These are phyloP conservation scores for Protaetia brevitarsis DNA, from an alignment of 1,140 invertebrate species.

Conservation along the genomic window DNA sequence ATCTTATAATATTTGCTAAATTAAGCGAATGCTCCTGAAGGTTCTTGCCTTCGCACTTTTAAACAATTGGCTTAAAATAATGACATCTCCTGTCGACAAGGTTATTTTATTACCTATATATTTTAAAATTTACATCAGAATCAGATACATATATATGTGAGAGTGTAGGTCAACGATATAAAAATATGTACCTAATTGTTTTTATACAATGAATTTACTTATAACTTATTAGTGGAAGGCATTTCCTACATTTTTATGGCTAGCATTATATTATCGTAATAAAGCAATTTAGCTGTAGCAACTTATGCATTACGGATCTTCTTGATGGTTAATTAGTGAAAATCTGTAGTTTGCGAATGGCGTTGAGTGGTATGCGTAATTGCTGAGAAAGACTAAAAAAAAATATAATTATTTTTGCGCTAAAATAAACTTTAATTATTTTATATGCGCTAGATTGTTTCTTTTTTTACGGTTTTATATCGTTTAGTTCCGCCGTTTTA, in stretches of 20 bases:
- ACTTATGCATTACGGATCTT: not conserved
- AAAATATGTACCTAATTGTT: not conserved
- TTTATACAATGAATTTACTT: not conserved
- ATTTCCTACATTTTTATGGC: not conserved
- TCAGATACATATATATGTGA: too few species aligned
- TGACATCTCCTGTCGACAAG: too few species aligned
- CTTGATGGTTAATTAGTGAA: conserved; percentile 1
- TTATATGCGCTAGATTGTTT: not conserved
- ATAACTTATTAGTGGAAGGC: not conserved
- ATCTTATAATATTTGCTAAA: too few species aligned
- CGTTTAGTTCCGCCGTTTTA: not conserved
- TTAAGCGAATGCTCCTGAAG: too few species aligned
- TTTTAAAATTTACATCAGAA: too few species aligned
- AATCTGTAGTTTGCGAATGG: not conserved
- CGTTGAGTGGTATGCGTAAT: not conserved
- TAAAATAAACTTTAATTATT: not conserved
- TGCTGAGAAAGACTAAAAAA: not conserved
- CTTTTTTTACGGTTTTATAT: conserved; percentile 1
- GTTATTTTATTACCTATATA: too few species aligned
- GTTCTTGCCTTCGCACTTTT: too few species aligned
- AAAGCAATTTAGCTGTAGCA: not conserved
- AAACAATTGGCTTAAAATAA: too few species aligned
- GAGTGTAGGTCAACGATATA: too few species aligned
- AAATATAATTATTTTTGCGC: not conserved
- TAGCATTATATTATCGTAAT: not conserved